A percentile compares a stretch with the other conserved stretches of the same genome.
phyloP scores from a whole-genome alignment of 1,140 invertebrate species.

The Cydia fagiglandana region DNA sequence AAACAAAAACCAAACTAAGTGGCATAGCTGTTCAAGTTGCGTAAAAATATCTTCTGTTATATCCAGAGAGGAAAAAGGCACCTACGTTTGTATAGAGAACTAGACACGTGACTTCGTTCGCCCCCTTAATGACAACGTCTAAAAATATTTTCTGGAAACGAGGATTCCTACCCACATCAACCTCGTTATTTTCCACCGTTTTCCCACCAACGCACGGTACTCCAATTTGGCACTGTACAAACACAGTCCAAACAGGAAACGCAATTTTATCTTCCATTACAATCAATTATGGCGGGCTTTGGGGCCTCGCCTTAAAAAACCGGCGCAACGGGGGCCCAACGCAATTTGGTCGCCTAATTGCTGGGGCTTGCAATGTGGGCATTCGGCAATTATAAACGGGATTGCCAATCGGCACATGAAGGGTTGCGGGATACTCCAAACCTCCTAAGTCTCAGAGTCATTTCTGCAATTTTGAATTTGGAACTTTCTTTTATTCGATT shows the following conservation, averaged over 20 bases:
- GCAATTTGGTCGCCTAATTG: slow-evolving; percentile 26
- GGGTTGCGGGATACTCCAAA: not conserved
- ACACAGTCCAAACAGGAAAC: slow-evolving; percentile 19
- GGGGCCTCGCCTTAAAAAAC: slow-evolving; percentile 14
- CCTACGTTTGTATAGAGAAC: too few species aligned
- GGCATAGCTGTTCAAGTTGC: too few species aligned
- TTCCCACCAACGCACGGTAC: not conserved
- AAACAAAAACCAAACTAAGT: too few species aligned
- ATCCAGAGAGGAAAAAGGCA: too few species aligned
- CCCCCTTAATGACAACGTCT: too few species aligned
- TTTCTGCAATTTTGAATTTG: too few species aligned
- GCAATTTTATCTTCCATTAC: slow-evolving; percentile 30
- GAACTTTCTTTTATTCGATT: too few species aligned
- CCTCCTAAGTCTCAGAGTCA: too few species aligned
- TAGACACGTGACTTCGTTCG: too few species aligned
- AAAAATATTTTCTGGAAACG: too few species aligned
- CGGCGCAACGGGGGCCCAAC: slow-evolving; percentile 12
- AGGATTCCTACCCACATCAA: not conserved
- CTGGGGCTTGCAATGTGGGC: not conserved
- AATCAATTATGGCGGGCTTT: slow-evolving; percentile 32
- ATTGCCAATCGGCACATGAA: not conserved
- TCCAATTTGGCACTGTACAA: not conserved
- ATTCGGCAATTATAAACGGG: slow-evolving; percentile 25
- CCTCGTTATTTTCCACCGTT: not conserved
- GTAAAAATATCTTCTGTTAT: too few species aligned